A percentile compares a stretch with the other conserved stretches of the same genome.
Evolutionary conservation across 2,888 invertebrate species (phyloP).

Genomic region (Laspeyria flexula): DNA sequence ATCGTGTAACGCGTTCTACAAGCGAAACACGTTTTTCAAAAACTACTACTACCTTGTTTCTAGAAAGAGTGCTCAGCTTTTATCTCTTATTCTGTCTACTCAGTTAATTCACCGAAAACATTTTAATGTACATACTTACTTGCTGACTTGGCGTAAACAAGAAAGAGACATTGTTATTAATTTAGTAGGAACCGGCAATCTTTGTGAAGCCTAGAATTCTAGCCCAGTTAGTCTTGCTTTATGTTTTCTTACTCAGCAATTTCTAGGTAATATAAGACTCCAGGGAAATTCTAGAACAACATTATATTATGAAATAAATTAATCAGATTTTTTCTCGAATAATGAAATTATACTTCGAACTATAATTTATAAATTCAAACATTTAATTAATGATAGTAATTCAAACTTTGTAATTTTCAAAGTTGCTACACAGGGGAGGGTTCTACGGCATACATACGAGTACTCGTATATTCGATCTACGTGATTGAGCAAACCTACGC

Average conservation of each 20-base stretch:
- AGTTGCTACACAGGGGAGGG: not conserved
- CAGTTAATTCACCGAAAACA: constrained; percentile 34
- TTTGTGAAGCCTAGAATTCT: not conserved
- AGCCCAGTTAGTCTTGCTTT: not conserved
- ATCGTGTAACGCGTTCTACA: constrained; percentile 70
- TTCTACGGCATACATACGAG: not conserved
- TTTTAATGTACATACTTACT: constrained; percentile 32
- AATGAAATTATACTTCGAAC: not conserved
- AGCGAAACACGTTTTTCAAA: constrained; percentile 75
- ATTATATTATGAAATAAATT: not conserved
- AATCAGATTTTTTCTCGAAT: not conserved
- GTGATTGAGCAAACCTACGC: not conserved
- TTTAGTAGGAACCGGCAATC: not conserved
- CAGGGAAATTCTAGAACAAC: not conserved
- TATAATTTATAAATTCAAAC: no score
- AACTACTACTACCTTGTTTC: constrained; percentile 60
- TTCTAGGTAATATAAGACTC: not conserved
- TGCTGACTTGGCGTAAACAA: constrained; percentile 1
- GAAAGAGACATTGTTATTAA: constrained; percentile 18
- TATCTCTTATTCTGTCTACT: constrained; percentile 52
- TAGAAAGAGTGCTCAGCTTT: constrained; percentile 44
- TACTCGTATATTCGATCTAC: not conserved
- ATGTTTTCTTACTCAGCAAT: not conserved
- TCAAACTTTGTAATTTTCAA: not conserved
- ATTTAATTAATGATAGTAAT: no score